Base-by-base conservation (phyloP, 1,140 invertebrate species). In the Dinoponera quadriceps region DNA sequence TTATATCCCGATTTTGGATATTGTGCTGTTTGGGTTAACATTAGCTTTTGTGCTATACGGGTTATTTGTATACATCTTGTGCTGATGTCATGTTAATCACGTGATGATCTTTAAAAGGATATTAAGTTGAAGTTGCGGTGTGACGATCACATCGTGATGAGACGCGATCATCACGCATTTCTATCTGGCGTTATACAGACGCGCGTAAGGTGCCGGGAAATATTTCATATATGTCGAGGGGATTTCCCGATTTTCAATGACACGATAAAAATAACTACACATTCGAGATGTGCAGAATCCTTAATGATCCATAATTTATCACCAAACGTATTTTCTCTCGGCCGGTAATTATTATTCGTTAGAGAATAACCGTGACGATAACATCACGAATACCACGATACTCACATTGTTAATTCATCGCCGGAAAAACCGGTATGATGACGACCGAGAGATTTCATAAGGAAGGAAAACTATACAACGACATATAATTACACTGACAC, bases 281-380 rank as follows among this genome's bases (percentile, higher is more conserved):
- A 44, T 59, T 65, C 33, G 11, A 7, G 3, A 18, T 75, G 33
- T 22, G 14, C 27, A 54, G 25, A 14, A 44, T 44, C 38, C 7
- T 44, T 44, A 75, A 77, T 57, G 14, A 77, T 55, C 60, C 22
- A n/a, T 3, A 33, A 54, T 77, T 51, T 38, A 38, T 38, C 5
- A 18, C 49, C 22, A 49, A 18, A 22, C 44, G 18, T 48, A 38
- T 16, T 33, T 44, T 54, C 20, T 18, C 25, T 20, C 14, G 16
- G 29, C 55, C 16, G 0, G 20, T 18, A 13, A 44, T 5, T 38
- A 65, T 29, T 68, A 44, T 38, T 44, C n/a, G 49, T 78, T 69
- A 18, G n/a, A 69, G 69, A 78, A 55, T 78, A 62, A 78, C 13
- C 20, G 68, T 59, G 74, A 66, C 51, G 33, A 69, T 78, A 25